Percentiles rank a stretch among this genome's conserved stretches.
Conservation (phyloP, 2,113 vertebrate species). For the Mirounga angustirostris region DNA sequence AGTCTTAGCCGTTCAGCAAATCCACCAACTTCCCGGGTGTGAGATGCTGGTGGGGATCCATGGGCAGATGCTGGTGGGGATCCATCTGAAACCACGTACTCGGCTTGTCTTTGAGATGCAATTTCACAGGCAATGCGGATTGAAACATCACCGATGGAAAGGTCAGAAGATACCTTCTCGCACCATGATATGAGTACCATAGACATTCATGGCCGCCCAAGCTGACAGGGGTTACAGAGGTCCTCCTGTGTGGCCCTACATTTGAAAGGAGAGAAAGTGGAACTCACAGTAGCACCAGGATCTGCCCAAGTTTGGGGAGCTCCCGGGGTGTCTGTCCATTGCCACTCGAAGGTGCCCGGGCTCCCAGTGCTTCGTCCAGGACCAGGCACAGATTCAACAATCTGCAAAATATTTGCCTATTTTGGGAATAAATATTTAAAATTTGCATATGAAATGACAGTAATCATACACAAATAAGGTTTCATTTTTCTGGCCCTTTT, state of each 20-base stretch:
- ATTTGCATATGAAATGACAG: not conserved
- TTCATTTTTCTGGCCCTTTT: not conserved
- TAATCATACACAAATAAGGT: not conserved
- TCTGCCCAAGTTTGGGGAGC: not conserved
- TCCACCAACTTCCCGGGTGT: not conserved
- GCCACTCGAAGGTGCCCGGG: fast-evolving
- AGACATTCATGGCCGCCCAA: not conserved
- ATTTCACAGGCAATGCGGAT: not conserved
- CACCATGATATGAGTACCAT: not conserved
- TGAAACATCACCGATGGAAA: not conserved
- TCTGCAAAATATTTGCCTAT: not conserved
- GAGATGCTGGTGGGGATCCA: not conserved
- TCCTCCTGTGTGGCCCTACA: fast-evolving
- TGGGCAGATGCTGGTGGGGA: too few relatives aligned
- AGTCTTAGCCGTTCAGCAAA: not conserved
- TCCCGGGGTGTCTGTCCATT: fast-evolving
- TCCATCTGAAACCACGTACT: not conserved
- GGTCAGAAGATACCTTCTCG: not conserved
- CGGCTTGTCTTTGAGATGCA: not conserved
- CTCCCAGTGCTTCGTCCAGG: not conserved
- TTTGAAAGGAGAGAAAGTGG: not conserved
- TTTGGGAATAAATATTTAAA: not conserved
- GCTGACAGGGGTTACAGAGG: not conserved
- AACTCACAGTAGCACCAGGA: not conserved
- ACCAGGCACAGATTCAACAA: not conserved